Conservation (phyloP, 2,888 invertebrate genomes). For the Halocaridina rubra region DNA sequence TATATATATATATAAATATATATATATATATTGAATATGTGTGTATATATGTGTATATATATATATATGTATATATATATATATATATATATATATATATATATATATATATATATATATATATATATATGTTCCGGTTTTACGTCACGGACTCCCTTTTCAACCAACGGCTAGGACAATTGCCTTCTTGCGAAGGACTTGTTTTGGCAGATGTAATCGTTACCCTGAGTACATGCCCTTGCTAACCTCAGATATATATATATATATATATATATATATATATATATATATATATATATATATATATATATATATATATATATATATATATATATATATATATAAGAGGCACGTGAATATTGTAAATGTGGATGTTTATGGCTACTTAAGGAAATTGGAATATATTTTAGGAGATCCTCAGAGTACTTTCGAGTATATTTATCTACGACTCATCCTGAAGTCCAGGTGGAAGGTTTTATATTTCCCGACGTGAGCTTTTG, state of each 20-base stretch:
- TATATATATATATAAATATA: constrained; percentile 13
- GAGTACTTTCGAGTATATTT: too few species aligned
- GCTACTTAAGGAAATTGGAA: background rate
- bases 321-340: background rate
- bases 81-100: background rate
- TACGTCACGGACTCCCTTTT: too few species aligned
- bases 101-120: background rate
- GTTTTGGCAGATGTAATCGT: too few species aligned
- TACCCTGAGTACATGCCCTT: too few species aligned
- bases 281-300: background rate
- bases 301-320: background rate
- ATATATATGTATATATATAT: constrained; percentile 4
- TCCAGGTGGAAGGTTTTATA: background rate
- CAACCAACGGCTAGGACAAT: too few species aligned
- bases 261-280: background rate
- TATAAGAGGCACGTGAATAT: background rate
- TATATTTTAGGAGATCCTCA: background rate
- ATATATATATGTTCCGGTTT: background rate
- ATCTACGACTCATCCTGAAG: background rate
- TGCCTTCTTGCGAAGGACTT: too few species aligned
- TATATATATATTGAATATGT: too few species aligned
- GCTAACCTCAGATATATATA: too few species aligned
- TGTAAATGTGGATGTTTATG: background rate
- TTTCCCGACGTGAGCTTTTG: too few species aligned
- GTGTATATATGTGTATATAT: background rate